Evolutionary conservation across 2,797 vertebrate species (phyloP), one percentile per base, ranked within the genome.

Genomic region (Coranthus polyacanthus): DNA sequence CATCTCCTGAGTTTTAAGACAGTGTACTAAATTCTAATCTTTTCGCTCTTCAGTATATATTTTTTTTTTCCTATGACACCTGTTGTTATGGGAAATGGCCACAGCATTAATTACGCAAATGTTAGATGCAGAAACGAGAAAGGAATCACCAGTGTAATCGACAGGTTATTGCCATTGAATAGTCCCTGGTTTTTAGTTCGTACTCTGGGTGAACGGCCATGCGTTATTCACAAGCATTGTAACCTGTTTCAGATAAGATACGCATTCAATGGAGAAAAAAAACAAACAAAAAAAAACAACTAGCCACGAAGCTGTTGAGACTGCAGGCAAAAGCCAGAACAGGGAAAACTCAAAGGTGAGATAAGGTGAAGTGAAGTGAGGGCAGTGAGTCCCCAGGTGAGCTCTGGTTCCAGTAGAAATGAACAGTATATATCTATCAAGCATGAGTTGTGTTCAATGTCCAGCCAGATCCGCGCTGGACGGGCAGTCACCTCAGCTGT

Each of bases 181-280:
- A 39, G n/a, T 7, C 2, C 50, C 15, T 20, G 6, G 21, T 21
- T 52, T 52, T 18, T 50, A 9, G 29, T 5, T 39, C 42, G 11
- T 47, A 37, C 15, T 45, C 20, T 46, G 11, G 11, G 9, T 44
- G 13, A 47, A 57, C 32, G 15, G 52, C 39, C 20, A 69, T 71
- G 7, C 24, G 79, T 65, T 55, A 78, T 43, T 73, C 36, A 62
- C 37, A 54, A 29, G 7, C 38, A 37, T 57, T 21, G 17, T 42
- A 39, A 72, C 43, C 12, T 56, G 26, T 3, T 66, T 17, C 34
- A 66, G 42, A 43, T 22, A 70, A 56, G 39, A 32, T 17, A 24
- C 34, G 5, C 2, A 3, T 39, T 44, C 44, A 59, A 53, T 63
- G 42, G 51, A 59, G n/a, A n/a, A n/a, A n/a, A n/a, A n/a, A n/a